phyloP scores from a whole-genome alignment of 2,113 vertebrate species.

The Myiozetetes cayanensis region DNA sequence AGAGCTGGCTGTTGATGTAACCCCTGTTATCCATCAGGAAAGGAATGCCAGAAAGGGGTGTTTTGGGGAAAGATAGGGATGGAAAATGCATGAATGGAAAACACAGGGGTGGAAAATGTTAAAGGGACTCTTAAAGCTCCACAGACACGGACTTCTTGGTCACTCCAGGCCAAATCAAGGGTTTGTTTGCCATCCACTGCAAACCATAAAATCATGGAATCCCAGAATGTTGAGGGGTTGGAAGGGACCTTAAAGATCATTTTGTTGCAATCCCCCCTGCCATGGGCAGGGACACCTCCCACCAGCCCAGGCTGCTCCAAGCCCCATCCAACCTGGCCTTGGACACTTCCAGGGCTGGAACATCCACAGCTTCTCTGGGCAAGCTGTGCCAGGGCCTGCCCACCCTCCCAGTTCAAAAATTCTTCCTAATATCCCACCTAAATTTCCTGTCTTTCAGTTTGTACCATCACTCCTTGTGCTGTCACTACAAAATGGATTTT shows the following conservation, averaged over 20 bases:
- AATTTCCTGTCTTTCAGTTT: background rate
- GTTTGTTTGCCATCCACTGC: background rate
- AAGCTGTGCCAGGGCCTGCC: fast-evolving
- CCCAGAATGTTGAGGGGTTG: background rate
- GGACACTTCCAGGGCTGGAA: background rate
- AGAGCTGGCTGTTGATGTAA: background rate
- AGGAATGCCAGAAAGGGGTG: background rate
- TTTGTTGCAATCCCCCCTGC: no score
- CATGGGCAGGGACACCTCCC: background rate
- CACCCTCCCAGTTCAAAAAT: background rate
- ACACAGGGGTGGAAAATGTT: background rate
- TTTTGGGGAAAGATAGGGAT: background rate
- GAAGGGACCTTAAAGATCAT: background rate
- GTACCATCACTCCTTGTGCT: background rate
- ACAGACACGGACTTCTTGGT: background rate
- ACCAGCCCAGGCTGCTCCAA: background rate
- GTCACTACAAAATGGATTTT: background rate
- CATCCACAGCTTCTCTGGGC: background rate
- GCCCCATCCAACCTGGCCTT: fast-evolving
- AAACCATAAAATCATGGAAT: background rate
- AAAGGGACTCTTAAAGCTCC: background rate
- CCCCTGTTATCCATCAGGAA: background rate
- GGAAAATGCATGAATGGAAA: no score
- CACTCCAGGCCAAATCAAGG: background rate
- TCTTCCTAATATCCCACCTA: background rate